phyloP scores from a whole-genome alignment of 2,113 vertebrate genomes.

The Gallinago media region DNA sequence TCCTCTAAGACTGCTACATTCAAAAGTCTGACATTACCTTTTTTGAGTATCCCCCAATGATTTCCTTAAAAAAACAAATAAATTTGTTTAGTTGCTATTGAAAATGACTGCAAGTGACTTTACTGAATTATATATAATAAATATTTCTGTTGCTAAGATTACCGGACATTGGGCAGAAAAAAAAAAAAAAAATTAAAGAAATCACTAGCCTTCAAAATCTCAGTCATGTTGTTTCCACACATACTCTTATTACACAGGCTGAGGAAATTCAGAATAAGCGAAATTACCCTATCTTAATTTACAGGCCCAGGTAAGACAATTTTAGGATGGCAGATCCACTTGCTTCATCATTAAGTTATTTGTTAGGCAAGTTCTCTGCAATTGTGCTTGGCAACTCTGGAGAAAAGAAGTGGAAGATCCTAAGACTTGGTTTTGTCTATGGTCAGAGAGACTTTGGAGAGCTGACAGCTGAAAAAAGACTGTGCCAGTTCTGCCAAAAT shows the following conservation, averaged over 20 bases:
- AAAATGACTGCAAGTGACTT: background rate
- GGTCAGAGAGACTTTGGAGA: background rate
- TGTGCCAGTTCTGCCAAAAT: background rate
- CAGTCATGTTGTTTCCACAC: background rate
- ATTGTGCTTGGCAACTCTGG: background rate
- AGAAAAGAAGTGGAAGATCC: background rate
- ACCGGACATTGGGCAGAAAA: background rate
- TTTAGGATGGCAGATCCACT: background rate
- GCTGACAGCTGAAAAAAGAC: constrained; percentile 37
- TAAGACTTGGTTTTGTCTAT: background rate
- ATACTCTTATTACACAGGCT: background rate
- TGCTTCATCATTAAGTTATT: background rate
- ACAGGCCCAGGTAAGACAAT: background rate
- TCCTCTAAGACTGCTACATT: background rate
- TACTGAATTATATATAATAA: background rate
- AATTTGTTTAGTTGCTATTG: background rate
- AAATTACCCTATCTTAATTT: background rate
- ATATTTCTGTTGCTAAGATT: background rate
- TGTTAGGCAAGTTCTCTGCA: background rate
- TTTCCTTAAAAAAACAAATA: background rate
- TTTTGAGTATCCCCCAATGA: background rate
- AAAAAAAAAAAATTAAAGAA: background rate
- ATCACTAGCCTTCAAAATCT: background rate
- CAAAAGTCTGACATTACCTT: background rate
- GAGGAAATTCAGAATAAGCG: background rate